Base-by-base conservation (phyloP, 2,888 invertebrate genomes). In the Torymus tubicola region DNA sequence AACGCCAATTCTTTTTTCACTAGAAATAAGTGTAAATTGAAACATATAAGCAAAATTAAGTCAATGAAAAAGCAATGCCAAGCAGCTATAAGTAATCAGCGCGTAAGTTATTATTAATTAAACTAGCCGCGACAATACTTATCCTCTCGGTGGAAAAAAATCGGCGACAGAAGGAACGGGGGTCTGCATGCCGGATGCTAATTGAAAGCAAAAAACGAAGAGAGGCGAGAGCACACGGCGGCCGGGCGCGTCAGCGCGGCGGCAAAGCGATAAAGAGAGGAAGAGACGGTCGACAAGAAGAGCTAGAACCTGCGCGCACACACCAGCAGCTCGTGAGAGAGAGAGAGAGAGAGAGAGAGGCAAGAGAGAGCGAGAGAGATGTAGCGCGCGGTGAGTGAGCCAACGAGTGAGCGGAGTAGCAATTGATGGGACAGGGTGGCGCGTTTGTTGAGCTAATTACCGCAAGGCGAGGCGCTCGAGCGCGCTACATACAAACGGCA, bases 381-480 rank as follows among this genome's bases (percentile, higher is more conserved):
- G 53, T 31, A 18, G 21, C 78, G 81, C 83, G 80, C 80, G 82
- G 83, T 79, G 84, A 82, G 81, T 85, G 84, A 84, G 83, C 83
- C 74, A 60, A 57, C 79, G 24, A 72, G 80, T 79, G 68, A 5
- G 42, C 16, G 31, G 24, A 87, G 89, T 88, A 88, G 89, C 89
- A 90, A 90, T 90, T 90, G 90, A 90, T 90, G 90, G 87, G 89
- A 89, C 89, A 88, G 90, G 88, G 87, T 87, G 87, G 90, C 88
- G 88, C 90, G 90, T 90, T 90, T 90, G 90, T 90, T 89, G 90
- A 89, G 90, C 90, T 90, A 91, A 91, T 91, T 91, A 90, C 90
- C 88, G 90, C 87, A 88, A 89, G 90, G 88, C 89, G 89, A 90
- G 89, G 89, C 90, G 90, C 89, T 90, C 88, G 89, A 89, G 89